Conservation (phyloP, 2,113 vertebrate genomes). For the Leptobrachium ailaonicum region DNA sequence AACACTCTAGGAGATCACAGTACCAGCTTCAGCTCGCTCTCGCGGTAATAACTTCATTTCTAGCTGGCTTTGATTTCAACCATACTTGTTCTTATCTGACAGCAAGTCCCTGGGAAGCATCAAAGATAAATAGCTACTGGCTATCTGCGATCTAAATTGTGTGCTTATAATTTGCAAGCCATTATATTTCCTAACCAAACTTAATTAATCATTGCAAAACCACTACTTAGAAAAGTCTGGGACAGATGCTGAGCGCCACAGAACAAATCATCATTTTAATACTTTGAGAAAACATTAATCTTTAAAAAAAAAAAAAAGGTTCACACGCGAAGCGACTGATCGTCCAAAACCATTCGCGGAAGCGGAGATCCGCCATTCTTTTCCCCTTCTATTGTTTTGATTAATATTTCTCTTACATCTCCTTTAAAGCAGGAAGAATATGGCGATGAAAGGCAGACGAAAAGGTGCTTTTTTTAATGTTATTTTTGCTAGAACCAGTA, state of each 20-base stretch:
- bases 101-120: constrained; percentile 47
- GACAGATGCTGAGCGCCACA: constrained; percentile 36
- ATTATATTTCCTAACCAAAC: constrained; percentile 50
- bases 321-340: constrained; percentile 9
- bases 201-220: constrained; percentile 42
- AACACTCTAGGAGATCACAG: no score
- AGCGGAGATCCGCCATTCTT: constrained; percentile 3
- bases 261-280: constrained; percentile 30
- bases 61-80: constrained; percentile 43
- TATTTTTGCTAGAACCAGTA: no score
- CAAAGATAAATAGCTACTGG: constrained; percentile 47
- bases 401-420: background rate
- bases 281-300: constrained; percentile 36
- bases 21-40: background rate
- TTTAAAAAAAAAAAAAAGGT: constrained; percentile 1
- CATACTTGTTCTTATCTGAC: constrained; percentile 45
- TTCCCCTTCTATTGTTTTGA: background rate
- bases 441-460: no score
- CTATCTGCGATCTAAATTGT: constrained; percentile 46
- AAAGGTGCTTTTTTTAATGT: no score
- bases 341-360: constrained; percentile 4
- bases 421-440: background rate
- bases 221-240: constrained; percentile 43
- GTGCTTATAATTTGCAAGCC: constrained; percentile 39
- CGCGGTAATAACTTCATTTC: constrained; percentile 24